Conservation (phyloP, 1,140 invertebrate species). For the Pogonognathellus flavescens region DNA sequence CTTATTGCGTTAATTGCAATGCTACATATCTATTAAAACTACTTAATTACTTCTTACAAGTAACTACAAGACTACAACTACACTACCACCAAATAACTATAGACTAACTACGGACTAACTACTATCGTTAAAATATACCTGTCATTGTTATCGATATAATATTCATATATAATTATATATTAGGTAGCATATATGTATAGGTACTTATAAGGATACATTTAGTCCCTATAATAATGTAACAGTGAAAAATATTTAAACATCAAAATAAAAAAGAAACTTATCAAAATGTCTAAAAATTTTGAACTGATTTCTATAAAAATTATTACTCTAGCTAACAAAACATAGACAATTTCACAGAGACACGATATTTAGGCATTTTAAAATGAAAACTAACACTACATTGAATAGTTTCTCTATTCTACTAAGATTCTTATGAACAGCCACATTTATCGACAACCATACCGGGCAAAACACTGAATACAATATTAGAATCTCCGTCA, state of each 20-base stretch:
- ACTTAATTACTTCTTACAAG: neutral
- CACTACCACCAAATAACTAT: no score
- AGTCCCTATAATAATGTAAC: neutral
- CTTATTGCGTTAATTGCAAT: neutral
- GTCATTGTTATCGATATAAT: no score
- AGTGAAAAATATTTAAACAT: conserved; percentile 20
- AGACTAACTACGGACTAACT: no score
- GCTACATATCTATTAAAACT: neutral
- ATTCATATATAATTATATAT: no score
- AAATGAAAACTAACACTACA: neutral
- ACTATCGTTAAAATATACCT: no score
- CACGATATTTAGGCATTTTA: conserved; percentile 8
- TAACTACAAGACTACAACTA: no score
- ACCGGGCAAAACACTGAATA: conserved; percentile 87
- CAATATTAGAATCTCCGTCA: conserved; percentile 88
- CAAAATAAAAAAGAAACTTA: conserved; percentile 35
- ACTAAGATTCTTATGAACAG: conserved; percentile 80
- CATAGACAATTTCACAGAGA: neutral
- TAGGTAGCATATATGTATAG: neutral
- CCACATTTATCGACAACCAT: conserved; percentile 95
- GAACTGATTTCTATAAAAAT: neutral
- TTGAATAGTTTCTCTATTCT: neutral
- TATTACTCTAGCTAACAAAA: neutral
- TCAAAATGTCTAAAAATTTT: conserved; percentile 10
- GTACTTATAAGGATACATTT: conserved; percentile 1